Evolutionary conservation across 64 coral and sea anemone genomes (phyloP), one percentile per base, ranked within the genome.

Genomic region (Porites lutea): DNA sequence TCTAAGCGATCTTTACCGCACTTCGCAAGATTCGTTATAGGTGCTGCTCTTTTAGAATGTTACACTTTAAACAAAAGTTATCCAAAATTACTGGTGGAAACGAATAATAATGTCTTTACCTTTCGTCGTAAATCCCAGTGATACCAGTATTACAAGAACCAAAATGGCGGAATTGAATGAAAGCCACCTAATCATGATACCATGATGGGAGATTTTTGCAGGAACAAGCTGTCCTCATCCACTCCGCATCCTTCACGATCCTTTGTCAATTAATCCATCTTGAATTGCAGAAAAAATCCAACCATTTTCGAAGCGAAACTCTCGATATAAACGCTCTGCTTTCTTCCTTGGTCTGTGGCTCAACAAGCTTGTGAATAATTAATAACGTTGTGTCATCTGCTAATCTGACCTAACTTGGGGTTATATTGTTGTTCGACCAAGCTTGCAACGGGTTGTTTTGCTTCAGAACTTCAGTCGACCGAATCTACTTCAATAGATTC

Each of bases 331-430:
- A 10, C 48, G 52, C 45, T 67, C 21, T 21, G 16, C 63, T 14
- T 9, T 84, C 19, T 19, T 46, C 23, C 81, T 61, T 52, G 18
- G 81, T 51, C 63, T 84, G 44, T 7, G 46, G 16, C 81, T 84
- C 46, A 52, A 68, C 4, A 16, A 68, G 22, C 23, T 16, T 3
- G 61, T 84, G 43, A 84, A 84, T 84, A 12, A 84, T 84, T 84
- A 23, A 84, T 52, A 3, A 84, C 51, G 18, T 69, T 3, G 81
- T 53, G 8, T 50, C 81, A 67, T 84, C 18, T 52, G 3, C 63
- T 84, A 84, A 69, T 84, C 81, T 84, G 81, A 84, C 81, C 81
- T 84, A 84, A 69, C 81, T 47, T 52, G 62, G 47, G 63, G 59
- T 52, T 82, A 20, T 82, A 82, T 84, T 68, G 81, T 84, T 84